Conservation (phyloP, 2,888 invertebrate species). For the Pemphredon lugubris region DNA sequence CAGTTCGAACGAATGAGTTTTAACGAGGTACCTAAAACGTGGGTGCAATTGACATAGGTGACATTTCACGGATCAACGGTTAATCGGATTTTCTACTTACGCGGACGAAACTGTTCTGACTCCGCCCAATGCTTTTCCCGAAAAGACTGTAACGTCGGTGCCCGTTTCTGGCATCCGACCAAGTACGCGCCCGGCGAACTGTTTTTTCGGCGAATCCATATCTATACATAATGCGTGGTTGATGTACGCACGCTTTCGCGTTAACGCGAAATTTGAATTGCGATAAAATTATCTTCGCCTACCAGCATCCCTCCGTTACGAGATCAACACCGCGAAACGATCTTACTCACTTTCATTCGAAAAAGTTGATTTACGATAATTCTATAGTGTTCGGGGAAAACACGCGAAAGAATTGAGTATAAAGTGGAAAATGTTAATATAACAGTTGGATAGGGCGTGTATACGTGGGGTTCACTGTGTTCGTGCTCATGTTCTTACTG, state of each 20-base stretch:
- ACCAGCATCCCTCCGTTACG: too few relatives aligned
- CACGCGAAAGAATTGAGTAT: too few relatives aligned
- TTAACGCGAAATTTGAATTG: background rate
- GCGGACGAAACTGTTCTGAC: conserved; percentile 1
- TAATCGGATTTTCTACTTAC: conserved; percentile 11
- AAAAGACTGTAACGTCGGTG: background rate
- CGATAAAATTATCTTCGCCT: background rate
- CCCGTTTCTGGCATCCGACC: background rate
- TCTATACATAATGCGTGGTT: background rate
- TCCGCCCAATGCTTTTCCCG: background rate
- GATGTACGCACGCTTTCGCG: background rate
- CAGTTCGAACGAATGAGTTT: conserved; percentile 1
- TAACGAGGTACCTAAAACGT: background rate
- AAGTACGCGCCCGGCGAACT: background rate
- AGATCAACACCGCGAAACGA: too few relatives aligned
- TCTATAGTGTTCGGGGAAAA: too few relatives aligned
- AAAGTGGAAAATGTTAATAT: too few relatives aligned
- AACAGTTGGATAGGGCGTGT: too few relatives aligned
- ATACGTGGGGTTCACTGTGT: too few relatives aligned
- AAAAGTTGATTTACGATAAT: too few relatives aligned
- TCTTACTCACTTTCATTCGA: too few relatives aligned
- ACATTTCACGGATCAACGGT: conserved; percentile 18
- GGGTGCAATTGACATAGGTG: background rate
- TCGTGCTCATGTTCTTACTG: too few relatives aligned
- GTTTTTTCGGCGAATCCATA: conserved; percentile 7